Percentiles rank a stretch among this genome's conserved stretches.
Evolutionary conservation across 2,113 vertebrate genomes (phyloP).

Genomic region (Ornithorhynchus anatinus): DNA sequence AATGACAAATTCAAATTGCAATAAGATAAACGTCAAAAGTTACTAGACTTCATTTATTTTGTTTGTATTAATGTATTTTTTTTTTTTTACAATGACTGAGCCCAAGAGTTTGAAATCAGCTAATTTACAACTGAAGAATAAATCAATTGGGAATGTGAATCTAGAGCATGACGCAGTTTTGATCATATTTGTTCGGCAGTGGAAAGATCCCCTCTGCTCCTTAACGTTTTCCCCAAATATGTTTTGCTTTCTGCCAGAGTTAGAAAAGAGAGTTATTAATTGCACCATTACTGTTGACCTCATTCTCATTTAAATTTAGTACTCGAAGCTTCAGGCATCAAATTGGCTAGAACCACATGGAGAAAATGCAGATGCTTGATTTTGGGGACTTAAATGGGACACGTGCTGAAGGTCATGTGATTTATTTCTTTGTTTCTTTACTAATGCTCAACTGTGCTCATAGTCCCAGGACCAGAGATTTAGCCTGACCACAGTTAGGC

Average conservation of each 20-base stretch:
- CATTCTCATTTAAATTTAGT: background rate
- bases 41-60: conserved; percentile 15
- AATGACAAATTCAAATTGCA: conserved; percentile 2
- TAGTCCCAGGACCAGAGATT: too few relatives aligned
- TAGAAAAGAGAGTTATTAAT: background rate
- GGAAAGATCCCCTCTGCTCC: background rate
- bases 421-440: too few relatives aligned
- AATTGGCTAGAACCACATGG: background rate
- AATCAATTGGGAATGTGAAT: background rate
- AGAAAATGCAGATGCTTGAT: background rate
- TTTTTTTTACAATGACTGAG: conserved; percentile 6
- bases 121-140: conserved; percentile 12
- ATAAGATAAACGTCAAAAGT: background rate
- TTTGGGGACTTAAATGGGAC: too few relatives aligned
- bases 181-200: background rate
- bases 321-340: background rate
- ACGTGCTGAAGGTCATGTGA: too few relatives aligned
- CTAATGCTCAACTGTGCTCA: too few relatives aligned
- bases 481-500: too few relatives aligned
- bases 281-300: background rate
- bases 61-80: too few relatives aligned
- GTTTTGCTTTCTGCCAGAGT: background rate
- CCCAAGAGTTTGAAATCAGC: background rate
- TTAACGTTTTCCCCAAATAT: background rate
- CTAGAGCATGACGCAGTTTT: background rate